Evolutionary conservation across 2,888 invertebrate species (phyloP).

Genomic region (Drosophila macrospina): DNA sequence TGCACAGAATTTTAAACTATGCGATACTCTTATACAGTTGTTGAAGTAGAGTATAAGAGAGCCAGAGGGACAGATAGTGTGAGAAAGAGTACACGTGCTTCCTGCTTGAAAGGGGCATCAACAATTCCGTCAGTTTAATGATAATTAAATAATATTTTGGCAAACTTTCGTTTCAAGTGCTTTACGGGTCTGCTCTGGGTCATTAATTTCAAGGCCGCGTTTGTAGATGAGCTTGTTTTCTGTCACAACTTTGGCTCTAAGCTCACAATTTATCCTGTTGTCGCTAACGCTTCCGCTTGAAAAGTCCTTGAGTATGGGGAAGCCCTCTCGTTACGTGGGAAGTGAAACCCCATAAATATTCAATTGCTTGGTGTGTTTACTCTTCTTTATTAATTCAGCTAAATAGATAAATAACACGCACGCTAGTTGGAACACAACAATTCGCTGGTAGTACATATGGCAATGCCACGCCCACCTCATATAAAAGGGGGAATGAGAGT

Average conservation of each 20-base stretch:
- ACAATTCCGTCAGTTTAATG: slow-evolving; percentile 33
- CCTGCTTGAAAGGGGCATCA: neutral
- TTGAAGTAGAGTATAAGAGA: slow-evolving; percentile 4
- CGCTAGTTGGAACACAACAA: slow-evolving; percentile 26
- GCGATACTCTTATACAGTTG: neutral
- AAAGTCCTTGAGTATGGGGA: neutral
- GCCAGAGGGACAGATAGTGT: no score
- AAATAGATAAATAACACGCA: slow-evolving; percentile 46
- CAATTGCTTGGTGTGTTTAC: slow-evolving; percentile 50
- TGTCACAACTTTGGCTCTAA: slow-evolving; percentile 23
- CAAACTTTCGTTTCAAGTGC: slow-evolving; percentile 49
- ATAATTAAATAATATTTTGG: slow-evolving; percentile 58
- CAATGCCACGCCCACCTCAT: slow-evolving; percentile 20
- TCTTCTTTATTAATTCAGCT: slow-evolving; percentile 45
- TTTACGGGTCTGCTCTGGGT: slow-evolving; percentile 48
- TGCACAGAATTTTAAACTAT: neutral
- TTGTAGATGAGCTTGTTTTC: slow-evolving; percentile 38
- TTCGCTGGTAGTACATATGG: slow-evolving; percentile 28
- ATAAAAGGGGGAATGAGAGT: neutral
- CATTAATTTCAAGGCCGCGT: slow-evolving; percentile 60
- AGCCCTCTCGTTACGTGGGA: slow-evolving; percentile 38
- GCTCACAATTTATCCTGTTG: slow-evolving; percentile 53
- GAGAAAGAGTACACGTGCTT: neutral
- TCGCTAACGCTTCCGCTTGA: slow-evolving; percentile 13
- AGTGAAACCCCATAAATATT: slow-evolving; percentile 60